Percentiles rank a stretch among this genome's conserved stretches.
Evolutionary conservation across 37 sponge, comb jelly and placozoan species (phyloP).

Genomic region (Spongilla lacustris): DNA sequence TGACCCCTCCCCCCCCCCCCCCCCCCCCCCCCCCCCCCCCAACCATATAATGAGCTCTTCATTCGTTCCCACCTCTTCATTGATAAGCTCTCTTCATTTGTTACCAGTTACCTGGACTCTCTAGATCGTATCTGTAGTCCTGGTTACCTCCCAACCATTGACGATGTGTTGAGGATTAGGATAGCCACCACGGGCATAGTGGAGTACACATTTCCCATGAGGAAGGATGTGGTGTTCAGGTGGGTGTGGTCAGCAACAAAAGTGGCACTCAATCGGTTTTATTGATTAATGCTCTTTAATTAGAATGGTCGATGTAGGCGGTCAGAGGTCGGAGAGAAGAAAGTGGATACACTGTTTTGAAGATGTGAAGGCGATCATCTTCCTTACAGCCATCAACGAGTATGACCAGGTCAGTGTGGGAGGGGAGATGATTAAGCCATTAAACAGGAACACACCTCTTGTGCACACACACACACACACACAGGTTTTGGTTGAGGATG

Average conservation of each 20-base stretch:
- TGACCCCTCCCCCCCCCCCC: too few species aligned
- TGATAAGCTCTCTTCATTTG: neutral
- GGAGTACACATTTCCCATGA: slow-evolving; percentile 88
- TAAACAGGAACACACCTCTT: too few species aligned
- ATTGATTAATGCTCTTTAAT: neutral
- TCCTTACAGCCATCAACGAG: slow-evolving; percentile 59
- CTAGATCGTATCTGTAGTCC: slow-evolving; percentile 66
- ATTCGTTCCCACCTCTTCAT: neutral
- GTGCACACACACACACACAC: neutral
- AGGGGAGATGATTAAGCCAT: neutral
- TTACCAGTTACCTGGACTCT: slow-evolving; percentile 88
- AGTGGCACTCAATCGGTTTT: neutral
- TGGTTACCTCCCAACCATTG: slow-evolving; percentile 81
- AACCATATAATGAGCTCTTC: neutral
- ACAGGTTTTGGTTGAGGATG: slow-evolving; percentile 64
- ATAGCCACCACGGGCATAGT: slow-evolving; percentile 94
- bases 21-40: slow-evolving; percentile 22
- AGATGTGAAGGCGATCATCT: slow-evolving; percentile 67
- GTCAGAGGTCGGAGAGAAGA: slow-evolving; percentile 73
- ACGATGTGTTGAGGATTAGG: slow-evolving; percentile 91
- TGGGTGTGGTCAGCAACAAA: slow-evolving; percentile 2
- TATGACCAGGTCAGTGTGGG: slow-evolving; percentile 61
- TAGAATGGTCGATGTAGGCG: slow-evolving; percentile 84
- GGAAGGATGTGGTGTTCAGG: slow-evolving; percentile 85
- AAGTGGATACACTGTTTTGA: slow-evolving; percentile 86